Conservation (phyloP, 2,797 vertebrate species). For the Siniperca obscura region DNA sequence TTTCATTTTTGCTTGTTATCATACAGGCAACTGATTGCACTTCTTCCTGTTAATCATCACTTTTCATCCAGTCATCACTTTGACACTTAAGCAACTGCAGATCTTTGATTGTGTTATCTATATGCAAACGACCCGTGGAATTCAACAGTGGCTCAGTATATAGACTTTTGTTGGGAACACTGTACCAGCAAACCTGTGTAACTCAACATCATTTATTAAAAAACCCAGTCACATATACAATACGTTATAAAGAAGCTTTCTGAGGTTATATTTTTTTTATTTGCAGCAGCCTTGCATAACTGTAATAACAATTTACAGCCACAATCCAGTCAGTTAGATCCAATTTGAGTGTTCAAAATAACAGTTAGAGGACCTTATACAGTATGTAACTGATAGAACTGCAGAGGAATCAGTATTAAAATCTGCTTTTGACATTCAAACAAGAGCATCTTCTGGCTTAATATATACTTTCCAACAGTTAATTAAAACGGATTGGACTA, state of each 20-base stretch:
- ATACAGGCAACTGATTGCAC: conserved; percentile 53
- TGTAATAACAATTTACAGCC: conserved; percentile 20
- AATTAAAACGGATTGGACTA: background rate
- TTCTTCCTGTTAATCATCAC: conserved; percentile 57
- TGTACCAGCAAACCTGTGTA: conserved; percentile 20
- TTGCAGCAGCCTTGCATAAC: conserved; percentile 27
- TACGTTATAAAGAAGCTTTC: conserved; percentile 38
- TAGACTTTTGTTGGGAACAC: conserved; percentile 39
- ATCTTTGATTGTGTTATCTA: conserved; percentile 72
- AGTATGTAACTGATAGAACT: conserved; percentile 1
- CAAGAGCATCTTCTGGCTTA: background rate
- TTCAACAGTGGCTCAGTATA: conserved; percentile 9
- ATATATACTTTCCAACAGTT: background rate
- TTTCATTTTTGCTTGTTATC: conserved; percentile 44
- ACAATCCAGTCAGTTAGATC: background rate
- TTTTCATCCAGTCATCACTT: conserved; percentile 65
- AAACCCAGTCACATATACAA: conserved; percentile 30
- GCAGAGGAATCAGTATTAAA: background rate
- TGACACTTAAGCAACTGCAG: conserved; percentile 54
- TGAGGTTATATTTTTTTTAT: conserved; percentile 24
- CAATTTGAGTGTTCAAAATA: background rate
- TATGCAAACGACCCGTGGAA: conserved; percentile 71
- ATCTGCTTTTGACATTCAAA: background rate
- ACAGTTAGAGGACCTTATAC: background rate
- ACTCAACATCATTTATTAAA: conserved; percentile 19